These are phyloP conservation scores for Hestina assimilis DNA, from an alignment of 1,140 invertebrate genomes.

Conservation along the genomic window DNA sequence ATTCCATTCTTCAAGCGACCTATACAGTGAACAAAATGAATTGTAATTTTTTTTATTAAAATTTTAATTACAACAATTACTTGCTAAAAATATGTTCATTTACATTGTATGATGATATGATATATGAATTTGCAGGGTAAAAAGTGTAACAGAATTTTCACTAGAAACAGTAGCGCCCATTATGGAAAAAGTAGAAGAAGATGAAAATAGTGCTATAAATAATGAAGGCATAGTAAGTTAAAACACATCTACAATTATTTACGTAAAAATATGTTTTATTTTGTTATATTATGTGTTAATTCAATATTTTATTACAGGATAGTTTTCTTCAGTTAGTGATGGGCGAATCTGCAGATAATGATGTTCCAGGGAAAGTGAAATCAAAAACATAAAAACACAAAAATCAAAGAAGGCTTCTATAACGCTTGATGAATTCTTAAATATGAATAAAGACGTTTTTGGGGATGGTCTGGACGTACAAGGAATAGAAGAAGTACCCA, in stretches of 20 bases:
- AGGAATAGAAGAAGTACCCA: slow-evolving; percentile 69
- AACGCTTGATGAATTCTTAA: slow-evolving; percentile 71
- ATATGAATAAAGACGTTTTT: slow-evolving; percentile 76
- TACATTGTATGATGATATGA: slow-evolving; percentile 6
- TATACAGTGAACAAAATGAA: slow-evolving; percentile 82
- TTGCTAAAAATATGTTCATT: not conserved
- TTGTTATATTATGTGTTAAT: too few relatives aligned
- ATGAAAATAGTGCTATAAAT: slow-evolving; percentile 34
- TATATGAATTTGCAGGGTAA: slow-evolving; percentile 40
- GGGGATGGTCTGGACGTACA: slow-evolving; percentile 66
- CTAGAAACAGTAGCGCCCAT: slow-evolving; percentile 61
- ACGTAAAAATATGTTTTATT: too few relatives aligned
- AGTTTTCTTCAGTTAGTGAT: slow-evolving; percentile 57
- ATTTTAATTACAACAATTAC: too few relatives aligned
- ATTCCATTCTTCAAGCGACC: slow-evolving; percentile 81
- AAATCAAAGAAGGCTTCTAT: slow-evolving; percentile 70
- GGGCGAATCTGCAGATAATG: slow-evolving; percentile 39
- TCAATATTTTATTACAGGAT: slow-evolving; percentile 51
- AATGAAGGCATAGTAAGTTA: slow-evolving; percentile 50
- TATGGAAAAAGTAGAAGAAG: slow-evolving; percentile 54
- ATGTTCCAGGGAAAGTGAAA: slow-evolving; percentile 43
- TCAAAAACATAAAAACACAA: slow-evolving; percentile 72
- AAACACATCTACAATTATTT: not conserved
- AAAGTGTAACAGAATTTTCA: slow-evolving; percentile 56
- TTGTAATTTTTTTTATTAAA: slow-evolving; percentile 54